Percentiles rank a stretch among this genome's conserved stretches.
These are phyloP conservation scores for Ctenoplectra terminalis DNA, from an alignment of 1,140 invertebrate genomes.

Conservation along the genomic window DNA sequence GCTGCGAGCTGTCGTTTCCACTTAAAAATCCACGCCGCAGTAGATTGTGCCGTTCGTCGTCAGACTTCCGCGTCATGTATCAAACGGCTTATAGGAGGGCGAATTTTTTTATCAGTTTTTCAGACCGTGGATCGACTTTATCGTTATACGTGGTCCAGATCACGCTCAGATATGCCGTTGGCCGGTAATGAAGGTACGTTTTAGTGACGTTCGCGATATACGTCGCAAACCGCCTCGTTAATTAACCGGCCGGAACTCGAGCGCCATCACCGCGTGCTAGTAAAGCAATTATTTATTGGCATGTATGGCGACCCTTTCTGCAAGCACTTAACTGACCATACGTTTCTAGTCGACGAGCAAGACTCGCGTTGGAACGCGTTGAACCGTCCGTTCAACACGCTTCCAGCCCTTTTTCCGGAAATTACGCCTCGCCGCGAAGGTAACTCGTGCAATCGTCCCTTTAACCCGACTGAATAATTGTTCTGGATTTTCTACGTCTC, in stretches of 20 bases:
- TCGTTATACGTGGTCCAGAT: constrained; percentile 43
- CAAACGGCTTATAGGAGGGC: not conserved
- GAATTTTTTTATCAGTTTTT: constrained; percentile 17
- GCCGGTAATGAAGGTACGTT: constrained; percentile 64
- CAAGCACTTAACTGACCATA: constrained; percentile 14
- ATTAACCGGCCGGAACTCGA: constrained; percentile 67
- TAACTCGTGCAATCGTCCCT: not conserved
- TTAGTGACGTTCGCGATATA: constrained; percentile 62
- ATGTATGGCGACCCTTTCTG: constrained; percentile 50
- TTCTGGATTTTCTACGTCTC: constrained; percentile 51
- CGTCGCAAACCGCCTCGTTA: constrained; percentile 68
- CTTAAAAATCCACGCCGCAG: not conserved
- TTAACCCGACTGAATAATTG: constrained; percentile 21
- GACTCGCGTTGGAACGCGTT: not conserved
- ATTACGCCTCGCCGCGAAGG: constrained; percentile 25
- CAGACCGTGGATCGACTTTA: constrained; percentile 8
- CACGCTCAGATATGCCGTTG: constrained; percentile 55
- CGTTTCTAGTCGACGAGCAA: not conserved
- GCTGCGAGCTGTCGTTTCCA: not conserved
- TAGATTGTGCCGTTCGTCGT: constrained; percentile 9
- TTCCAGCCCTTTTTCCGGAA: constrained; percentile 22
- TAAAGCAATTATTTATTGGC: constrained; percentile 63
- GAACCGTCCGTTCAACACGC: not conserved
- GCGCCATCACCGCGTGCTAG: constrained; percentile 41
- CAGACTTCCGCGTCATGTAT: constrained; percentile 37